Base-by-base conservation (phyloP, 2,888 invertebrate genomes). In the Dendrolimus houi region DNA sequence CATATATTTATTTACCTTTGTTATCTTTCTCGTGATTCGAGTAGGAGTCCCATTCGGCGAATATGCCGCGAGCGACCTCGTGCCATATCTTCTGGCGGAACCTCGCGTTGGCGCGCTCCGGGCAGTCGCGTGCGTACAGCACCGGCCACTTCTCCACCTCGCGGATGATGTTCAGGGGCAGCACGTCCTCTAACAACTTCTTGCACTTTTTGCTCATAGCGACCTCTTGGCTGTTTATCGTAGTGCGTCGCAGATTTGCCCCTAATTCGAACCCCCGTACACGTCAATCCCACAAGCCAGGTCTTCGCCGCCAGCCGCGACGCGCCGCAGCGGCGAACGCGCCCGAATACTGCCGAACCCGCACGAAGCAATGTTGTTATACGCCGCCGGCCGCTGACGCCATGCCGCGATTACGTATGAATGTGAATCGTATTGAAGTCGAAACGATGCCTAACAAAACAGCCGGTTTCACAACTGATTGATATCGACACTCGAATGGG, bases 131-230 rank as follows among this genome's bases (percentile, higher is more conserved):
- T 42, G 59, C 58, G 59, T 76, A 79, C 55, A 79, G 57, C 8
- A 70, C 70, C 9, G 79, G 79, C 74, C 79, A 72, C 59, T 73
- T 74, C 61, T 79, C 64, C 41, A 79, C 76, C 59, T 78, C 77
- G 7, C 66, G 64, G 14, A 79, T 79, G n/a, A 79, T 68, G n/a
- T 65, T 62, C 55, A 79, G 57, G 1, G 78, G 77, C 54, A 74
- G 71, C 17, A 79, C 68, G 52, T 78, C 76, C 57, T 76, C 72
- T 55, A 78, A 63, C 54, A 77, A 65, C 58, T 71, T 75, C 56
- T 71, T 47, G 47, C 47, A 10, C 47, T 72, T 40, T 58, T 57
- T 1, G 54, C 55, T 47, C 47, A 47, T 47, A 2, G 47, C 47
- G 6, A 10, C 47, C 47, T 47, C 47, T 47, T 47, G 17, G 17